Conservation (phyloP, 2,113 vertebrate genomes). For the Mustelus asterias region DNA sequence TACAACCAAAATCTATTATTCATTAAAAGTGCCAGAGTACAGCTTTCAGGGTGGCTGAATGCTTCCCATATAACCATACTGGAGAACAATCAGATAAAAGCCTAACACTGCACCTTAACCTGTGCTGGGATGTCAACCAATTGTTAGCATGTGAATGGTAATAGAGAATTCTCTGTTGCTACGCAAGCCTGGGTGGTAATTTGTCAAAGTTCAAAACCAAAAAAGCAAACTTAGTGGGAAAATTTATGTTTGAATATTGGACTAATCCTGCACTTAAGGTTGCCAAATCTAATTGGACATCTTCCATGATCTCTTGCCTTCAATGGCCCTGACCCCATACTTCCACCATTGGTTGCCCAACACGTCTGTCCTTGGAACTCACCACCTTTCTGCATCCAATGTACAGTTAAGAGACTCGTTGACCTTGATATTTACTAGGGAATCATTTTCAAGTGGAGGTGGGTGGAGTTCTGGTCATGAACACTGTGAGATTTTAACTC, state of each 20-base stretch:
- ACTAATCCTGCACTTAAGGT: not conserved
- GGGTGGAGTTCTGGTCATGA: too few species aligned
- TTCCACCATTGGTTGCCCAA: too few species aligned
- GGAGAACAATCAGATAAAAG: not conserved
- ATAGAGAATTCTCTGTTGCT: not conserved
- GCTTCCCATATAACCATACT: not conserved
- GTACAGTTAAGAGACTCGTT: not conserved
- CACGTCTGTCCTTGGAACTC: not conserved
- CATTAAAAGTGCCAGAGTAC: not conserved
- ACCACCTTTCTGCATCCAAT: not conserved
- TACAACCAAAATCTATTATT: not conserved
- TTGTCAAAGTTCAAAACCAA: not conserved
- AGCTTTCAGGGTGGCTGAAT: not conserved
- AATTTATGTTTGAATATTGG: not conserved
- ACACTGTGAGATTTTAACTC: too few species aligned
- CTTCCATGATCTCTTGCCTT: not conserved
- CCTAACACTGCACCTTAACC: not conserved
- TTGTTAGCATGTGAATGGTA: not conserved
- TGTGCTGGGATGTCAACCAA: not conserved
- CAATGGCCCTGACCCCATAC: not conserved
- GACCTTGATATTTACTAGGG: too few species aligned
- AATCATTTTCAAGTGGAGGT: too few species aligned
- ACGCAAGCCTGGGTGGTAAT: not conserved
- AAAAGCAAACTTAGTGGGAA: not conserved
- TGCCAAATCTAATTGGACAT: not conserved